Evolutionary conservation across 30 jellyfish, hydroid and myxozoan species (phyloP), one percentile per base, ranked within the genome.

Genomic region (Haliclystus octoradiatus): DNA sequence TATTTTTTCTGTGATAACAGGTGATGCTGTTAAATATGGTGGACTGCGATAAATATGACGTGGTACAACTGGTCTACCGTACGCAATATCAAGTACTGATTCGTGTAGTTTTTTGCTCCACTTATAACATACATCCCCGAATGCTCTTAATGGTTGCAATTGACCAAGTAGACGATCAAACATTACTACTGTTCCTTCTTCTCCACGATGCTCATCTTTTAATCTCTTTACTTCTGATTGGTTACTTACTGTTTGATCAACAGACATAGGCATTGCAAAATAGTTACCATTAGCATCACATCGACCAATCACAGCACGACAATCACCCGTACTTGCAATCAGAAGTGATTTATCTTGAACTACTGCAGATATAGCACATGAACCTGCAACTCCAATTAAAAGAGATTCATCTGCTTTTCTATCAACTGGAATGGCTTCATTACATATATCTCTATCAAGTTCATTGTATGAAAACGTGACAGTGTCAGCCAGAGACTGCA

Each of bases 261-360:
- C 93, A 19, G 88, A 66, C 40, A 88, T 64, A n/a, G 85, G 90
- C 35, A 77, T 63, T 34, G 93, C 84, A 33, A 52, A 63, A 85
- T 91, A 88, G 32, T 26, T 64, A 2, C 88, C 93, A 4, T 73
- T 28, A 15, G 90, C 7, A 26, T 78, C 62, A 31, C 51, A 75
- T 40, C 50, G 72, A 9, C 97, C 97, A 63, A 88, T 65, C 14
- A 88, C 97, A 12, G 93, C 97, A 32, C 97, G 60, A 71, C 97
- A 88, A 67, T 88, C 97, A 51, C 97, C 97, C 52, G 99, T 82
- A 53, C 72, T 91, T 2, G 99, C 95, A 52, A 91, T 81, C 68
- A 52, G 71, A n/a, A 91, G 63, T 53, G 71, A 80, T 51, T 83
- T 78, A 34, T 70, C 92, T 35, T 82, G 69, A 3, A 91, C 53